phyloP scores from a whole-genome alignment of 2,797 vertebrate genomes.

The Macropus fuliginosus region DNA sequence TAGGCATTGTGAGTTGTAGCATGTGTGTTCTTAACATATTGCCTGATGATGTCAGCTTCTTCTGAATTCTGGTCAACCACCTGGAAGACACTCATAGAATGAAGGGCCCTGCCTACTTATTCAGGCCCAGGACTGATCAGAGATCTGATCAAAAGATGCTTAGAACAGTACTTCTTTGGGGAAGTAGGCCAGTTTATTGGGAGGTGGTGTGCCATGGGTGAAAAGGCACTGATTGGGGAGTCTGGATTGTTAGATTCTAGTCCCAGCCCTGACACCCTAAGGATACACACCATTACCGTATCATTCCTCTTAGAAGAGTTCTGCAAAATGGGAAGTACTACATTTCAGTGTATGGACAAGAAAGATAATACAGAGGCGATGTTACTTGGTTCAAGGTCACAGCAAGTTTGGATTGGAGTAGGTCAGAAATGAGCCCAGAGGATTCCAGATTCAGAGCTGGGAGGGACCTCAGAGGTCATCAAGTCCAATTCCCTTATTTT shows the following conservation, averaged over 20 bases:
- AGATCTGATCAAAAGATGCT: neutral
- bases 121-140: too few species aligned
- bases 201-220: neutral
- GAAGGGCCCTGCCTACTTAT: neutral
- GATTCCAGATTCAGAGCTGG: neutral
- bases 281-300: neutral
- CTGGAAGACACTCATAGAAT: slow-evolving; percentile 81
- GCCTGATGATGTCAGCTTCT: slow-evolving; percentile 92
- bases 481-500: neutral
- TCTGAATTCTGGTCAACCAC: slow-evolving; percentile 93
- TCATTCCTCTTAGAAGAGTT: neutral
- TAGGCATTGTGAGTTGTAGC: slow-evolving; percentile 98
- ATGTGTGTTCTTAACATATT: slow-evolving; percentile 98
- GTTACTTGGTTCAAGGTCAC: neutral
- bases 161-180: neutral
- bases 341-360: neutral
- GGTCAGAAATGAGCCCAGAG: neutral
- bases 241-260: too few species aligned
- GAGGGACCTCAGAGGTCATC: neutral
- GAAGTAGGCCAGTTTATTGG: neutral
- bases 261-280: too few species aligned
- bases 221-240: neutral
- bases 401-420: neutral
- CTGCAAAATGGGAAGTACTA: neutral
- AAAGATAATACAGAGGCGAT: neutral